Evolutionary conservation across 2,113 vertebrate species (phyloP).

Genomic region (Paramisgurnus dabryanus): DNA sequence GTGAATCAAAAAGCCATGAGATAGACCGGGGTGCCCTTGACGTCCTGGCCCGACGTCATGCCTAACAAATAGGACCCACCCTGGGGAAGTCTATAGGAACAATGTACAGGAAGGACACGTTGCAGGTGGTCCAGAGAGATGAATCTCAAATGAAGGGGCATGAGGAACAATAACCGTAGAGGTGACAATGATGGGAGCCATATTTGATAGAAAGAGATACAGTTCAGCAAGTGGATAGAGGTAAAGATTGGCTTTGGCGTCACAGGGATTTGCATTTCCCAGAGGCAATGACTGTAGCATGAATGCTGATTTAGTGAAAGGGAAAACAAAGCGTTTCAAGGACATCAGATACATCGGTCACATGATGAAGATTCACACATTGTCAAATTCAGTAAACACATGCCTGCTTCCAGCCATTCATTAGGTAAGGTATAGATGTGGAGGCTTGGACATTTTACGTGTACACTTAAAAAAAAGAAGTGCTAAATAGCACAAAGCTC

Average conservation of each 20-base stretch:
- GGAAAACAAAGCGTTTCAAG: conserved; percentile 27
- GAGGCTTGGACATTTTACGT: too few species aligned
- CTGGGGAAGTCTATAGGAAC: conserved; percentile 34
- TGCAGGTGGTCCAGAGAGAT: conserved; percentile 13
- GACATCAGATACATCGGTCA: not conserved
- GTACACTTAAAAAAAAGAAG: too few species aligned
- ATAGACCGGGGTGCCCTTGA: conserved; percentile 31
- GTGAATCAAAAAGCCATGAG: not conserved
- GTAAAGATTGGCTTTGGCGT: conserved; percentile 18
- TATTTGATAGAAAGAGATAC: conserved; percentile 21
- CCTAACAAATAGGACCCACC: conserved; percentile 4
- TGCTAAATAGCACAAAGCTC: too few species aligned
- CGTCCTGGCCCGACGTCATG: not conserved
- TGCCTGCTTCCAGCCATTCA: not conserved
- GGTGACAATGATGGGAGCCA: not conserved
- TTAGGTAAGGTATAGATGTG: not conserved
- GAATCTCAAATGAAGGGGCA: not conserved
- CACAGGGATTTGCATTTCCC: conserved; percentile 38
- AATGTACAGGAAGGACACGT: conserved; percentile 36
- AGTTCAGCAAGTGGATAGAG: conserved; percentile 21
- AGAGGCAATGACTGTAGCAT: conserved; percentile 7
- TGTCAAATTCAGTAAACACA: not conserved
- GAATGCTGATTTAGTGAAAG: conserved; percentile 8
- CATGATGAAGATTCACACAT: not conserved
- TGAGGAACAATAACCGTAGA: conserved; percentile 5